phyloP scores from a whole-genome alignment of 2,888 invertebrate species.

The Marasmarcha lunaedactyla region DNA sequence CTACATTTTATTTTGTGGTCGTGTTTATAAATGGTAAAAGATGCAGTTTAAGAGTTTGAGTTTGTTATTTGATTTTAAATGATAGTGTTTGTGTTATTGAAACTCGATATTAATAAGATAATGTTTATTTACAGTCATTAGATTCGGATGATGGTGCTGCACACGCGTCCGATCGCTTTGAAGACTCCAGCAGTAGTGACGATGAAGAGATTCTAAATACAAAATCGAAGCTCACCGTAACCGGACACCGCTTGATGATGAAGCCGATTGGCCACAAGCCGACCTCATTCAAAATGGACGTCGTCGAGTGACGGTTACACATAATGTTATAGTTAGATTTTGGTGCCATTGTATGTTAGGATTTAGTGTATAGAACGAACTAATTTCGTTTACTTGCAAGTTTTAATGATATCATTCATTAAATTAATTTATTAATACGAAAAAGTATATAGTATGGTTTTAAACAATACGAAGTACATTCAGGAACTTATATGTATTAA shows the following conservation, averaged over 20 bases:
- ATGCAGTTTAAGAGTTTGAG: background rate
- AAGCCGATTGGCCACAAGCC: slow-evolving; percentile 46
- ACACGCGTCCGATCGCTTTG: slow-evolving; percentile 38
- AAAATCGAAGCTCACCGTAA: slow-evolving; percentile 28
- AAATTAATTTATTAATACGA: too few relatives aligned
- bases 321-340: slow-evolving; percentile 10
- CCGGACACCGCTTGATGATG: slow-evolving; percentile 48
- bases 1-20: background rate
- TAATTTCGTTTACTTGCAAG: too few relatives aligned
- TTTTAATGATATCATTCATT: too few relatives aligned
- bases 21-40: background rate
- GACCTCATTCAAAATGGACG: slow-evolving; percentile 50
- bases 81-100: background rate
- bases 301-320: slow-evolving; percentile 44
- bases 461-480: too few relatives aligned
- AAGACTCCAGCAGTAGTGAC: slow-evolving; percentile 54
- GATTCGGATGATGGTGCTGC: slow-evolving; percentile 40
- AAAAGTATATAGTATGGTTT: too few relatives aligned
- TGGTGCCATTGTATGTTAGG: background rate
- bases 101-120: slow-evolving; percentile 1
- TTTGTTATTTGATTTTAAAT: background rate
- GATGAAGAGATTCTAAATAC: slow-evolving; percentile 53
- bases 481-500: too few relatives aligned
- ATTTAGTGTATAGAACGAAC: too few relatives aligned
- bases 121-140: slow-evolving; percentile 31